Conservation (phyloP, 2,113 vertebrate genomes). For the Sigmodon hispidus region DNA sequence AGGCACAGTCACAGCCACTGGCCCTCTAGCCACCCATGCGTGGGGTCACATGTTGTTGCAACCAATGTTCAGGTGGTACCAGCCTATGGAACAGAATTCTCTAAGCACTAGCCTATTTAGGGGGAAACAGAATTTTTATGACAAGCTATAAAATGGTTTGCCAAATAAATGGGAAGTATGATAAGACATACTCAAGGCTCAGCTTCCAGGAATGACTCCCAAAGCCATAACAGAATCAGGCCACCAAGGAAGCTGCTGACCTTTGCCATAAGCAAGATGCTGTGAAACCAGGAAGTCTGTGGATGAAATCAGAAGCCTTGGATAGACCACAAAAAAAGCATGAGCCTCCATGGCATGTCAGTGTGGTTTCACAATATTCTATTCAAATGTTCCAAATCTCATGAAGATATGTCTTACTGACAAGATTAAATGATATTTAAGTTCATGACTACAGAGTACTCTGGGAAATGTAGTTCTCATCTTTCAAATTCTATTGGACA, state of each 20-base stretch:
- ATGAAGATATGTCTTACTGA: neutral
- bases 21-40: neutral
- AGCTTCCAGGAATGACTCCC: slow-evolving; percentile 34
- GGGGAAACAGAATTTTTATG: slow-evolving; percentile 17
- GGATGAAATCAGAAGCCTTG: neutral
- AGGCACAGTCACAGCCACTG: too few relatives aligned
- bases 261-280: neutral
- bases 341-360: neutral
- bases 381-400: slow-evolving; percentile 9
- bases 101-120: slow-evolving; percentile 31
- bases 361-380: neutral
- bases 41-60: rapidly evolving
- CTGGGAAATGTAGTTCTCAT: neutral
- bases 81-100: neutral
- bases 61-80: neutral
- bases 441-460: neutral
- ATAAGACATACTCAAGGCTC: slow-evolving; percentile 36
- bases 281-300: neutral
- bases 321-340: neutral
- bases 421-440: neutral
- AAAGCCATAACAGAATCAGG: slow-evolving; percentile 35
- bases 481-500: neutral
- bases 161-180: slow-evolving; percentile 15
- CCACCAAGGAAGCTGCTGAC: neutral
- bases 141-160: slow-evolving; percentile 38